These are phyloP conservation scores for Entelurus aequoreus DNA, from an alignment of 2,113 vertebrate species.

Conservation along the genomic window DNA sequence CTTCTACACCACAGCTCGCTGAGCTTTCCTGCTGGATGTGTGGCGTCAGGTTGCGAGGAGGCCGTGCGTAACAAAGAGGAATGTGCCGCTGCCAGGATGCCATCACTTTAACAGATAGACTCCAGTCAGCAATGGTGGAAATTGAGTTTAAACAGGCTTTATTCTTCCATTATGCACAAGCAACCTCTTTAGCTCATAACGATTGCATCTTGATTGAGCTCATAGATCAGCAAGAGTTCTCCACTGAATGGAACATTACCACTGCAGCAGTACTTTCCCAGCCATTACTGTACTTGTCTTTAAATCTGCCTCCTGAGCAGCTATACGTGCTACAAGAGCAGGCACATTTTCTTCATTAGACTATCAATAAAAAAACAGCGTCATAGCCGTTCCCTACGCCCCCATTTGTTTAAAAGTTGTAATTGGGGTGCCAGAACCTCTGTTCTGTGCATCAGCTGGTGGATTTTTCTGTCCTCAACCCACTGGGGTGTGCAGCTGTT, in stretches of 20 bases:
- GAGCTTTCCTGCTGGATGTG: not conserved
- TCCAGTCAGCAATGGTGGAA: not conserved
- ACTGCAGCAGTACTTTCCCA: conserved; percentile 7
- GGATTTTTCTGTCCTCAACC: conserved; percentile 14
- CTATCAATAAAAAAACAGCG: conserved; percentile 7
- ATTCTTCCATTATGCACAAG: conserved; percentile 5
- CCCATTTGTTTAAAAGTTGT: conserved; percentile 16
- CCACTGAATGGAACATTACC: conserved; percentile 5
- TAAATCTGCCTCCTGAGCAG: conserved; percentile 3
- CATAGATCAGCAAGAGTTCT: conserved; percentile 19
- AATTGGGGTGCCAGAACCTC: conserved; percentile 1
- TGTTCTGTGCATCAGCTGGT: conserved; percentile 5
- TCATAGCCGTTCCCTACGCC: conserved; percentile 3
- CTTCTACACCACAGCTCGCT: not conserved
- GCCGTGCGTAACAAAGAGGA: conserved; percentile 2
- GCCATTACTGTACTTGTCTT: not conserved
- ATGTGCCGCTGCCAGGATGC: not conserved
- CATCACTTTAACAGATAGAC: not conserved
- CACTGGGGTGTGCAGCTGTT: conserved; percentile 25
- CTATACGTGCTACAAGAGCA: not conserved
- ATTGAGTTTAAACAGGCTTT: conserved; percentile 3
- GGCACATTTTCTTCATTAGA: conserved; percentile 8
- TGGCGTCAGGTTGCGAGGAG: not conserved
- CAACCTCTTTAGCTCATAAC: conserved; percentile 5
- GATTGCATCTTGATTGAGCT: conserved; percentile 21